phyloP scores from a whole-genome alignment of 2,797 vertebrate genomes.

The Lacerta bilineata region DNA sequence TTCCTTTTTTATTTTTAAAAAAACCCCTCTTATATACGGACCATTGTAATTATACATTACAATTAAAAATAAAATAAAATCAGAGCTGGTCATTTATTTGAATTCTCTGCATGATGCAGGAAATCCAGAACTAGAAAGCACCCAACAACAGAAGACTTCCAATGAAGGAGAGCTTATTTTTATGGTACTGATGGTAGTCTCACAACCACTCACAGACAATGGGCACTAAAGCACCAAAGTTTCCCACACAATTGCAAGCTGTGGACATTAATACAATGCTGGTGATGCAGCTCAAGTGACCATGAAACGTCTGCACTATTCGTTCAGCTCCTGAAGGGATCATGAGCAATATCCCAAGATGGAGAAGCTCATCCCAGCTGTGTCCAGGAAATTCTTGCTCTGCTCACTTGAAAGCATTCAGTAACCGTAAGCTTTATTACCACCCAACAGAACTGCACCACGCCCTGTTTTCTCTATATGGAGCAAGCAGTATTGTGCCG shows the following conservation, averaged over 20 bases:
- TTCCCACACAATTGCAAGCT: background rate
- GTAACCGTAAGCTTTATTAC: background rate
- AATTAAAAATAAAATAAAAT: no score
- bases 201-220: background rate
- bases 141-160: no score
- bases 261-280: background rate
- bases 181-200: no score
- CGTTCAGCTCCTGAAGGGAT: background rate
- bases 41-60: background rate
- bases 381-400: background rate
- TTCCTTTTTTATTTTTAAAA: background rate
- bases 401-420: background rate
- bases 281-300: background rate
- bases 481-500: background rate
- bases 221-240: background rate
- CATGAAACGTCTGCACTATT: background rate
- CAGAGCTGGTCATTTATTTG: no score
- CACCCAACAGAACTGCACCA: background rate
- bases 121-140: no score
- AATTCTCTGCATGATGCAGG: no score
- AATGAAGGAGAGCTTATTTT: no score
- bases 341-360: no score
- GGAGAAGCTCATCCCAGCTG: no score
- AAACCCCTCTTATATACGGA: background rate
- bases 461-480: background rate